Conservation (phyloP, 2,888 invertebrate genomes). For the Spilarctia lutea region DNA sequence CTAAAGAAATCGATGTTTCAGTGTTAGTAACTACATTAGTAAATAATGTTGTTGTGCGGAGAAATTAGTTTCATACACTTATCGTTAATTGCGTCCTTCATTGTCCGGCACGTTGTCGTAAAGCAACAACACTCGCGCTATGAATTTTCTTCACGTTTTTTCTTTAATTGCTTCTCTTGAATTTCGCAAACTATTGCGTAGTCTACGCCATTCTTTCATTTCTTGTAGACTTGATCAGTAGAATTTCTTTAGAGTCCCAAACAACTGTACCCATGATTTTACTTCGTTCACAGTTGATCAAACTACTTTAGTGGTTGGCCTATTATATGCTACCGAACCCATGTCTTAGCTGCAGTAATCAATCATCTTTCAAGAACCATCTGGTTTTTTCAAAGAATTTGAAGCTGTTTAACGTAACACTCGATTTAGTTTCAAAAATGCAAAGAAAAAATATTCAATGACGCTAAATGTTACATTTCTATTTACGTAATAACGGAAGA, state of each 20-base stretch:
- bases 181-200: neutral
- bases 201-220: neutral
- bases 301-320: too few relatives aligned
- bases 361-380: neutral
- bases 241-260: neutral
- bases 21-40: neutral
- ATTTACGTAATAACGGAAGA: slow-evolving; percentile 29
- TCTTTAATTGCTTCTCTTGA: neutral
- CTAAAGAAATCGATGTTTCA: neutral
- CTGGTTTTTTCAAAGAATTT: neutral
- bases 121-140: neutral
- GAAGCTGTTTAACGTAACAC: neutral
- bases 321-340: too few relatives aligned
- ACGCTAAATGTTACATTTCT: slow-evolving; percentile 28
- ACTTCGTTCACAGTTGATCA: neutral
- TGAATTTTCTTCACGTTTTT: neutral
- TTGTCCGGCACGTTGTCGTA: neutral
- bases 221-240: neutral
- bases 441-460: slow-evolving; percentile 22
- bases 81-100: neutral
- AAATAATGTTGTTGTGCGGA: neutral
- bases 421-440: slow-evolving; percentile 7
- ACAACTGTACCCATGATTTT: neutral
- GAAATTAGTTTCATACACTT: neutral
- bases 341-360: too few relatives aligned